Base-by-base conservation (phyloP, 30 jellyfish, hydroid and myxozoan genomes). In the Haliclystus octoradiatus region DNA sequence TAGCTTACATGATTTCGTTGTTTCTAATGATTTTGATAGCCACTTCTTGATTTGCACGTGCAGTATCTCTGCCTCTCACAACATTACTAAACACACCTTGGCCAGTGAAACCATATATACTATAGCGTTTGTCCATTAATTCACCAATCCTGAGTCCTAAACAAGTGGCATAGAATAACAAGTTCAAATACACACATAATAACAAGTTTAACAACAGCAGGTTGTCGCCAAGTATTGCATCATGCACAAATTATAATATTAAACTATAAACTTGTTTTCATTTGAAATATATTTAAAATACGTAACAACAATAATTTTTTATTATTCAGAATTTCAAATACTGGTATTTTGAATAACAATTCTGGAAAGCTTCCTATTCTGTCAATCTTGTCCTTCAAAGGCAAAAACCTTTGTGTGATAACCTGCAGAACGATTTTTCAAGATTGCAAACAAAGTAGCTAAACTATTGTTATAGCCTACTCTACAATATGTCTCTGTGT, bases 11-110 rank as follows among this genome's bases (percentile, higher is more conserved):
- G 63, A 91, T 69, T 46, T 91, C 99, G 52, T 91, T 91, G 47
- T 76, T 91, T 67, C 99, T 77, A 28, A 91, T 82, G 62, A 91
- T 91, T 71, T 91, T 91, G 73, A 91, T 85, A 14, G 99, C 99
- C 30, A 72, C 88, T 68, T 91, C 99, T 76, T 66, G 93, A 50
- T 79, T 83, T 0, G 78, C 79, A 34, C 90, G 73, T 63, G 82
- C 82, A 32, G 88, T 77, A 72, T 91, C 99, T 57, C 99, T 62
- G 4, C 94, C 96, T 31, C 99, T 50, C 24, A 91, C 95, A 0
- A 91, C 99, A 78, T 91, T 91, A 66, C 99, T 91, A 73, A 91
- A 91, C 60, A 91, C 99, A 4, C 99, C 99, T 52, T 83, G 94
- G 0, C 99, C 99, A 28, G 99, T 82, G 76, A 71, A 91, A 14